Evolutionary conservation across 2,113 vertebrate genomes (phyloP).

Genomic region (Calidris pugnax): DNA sequence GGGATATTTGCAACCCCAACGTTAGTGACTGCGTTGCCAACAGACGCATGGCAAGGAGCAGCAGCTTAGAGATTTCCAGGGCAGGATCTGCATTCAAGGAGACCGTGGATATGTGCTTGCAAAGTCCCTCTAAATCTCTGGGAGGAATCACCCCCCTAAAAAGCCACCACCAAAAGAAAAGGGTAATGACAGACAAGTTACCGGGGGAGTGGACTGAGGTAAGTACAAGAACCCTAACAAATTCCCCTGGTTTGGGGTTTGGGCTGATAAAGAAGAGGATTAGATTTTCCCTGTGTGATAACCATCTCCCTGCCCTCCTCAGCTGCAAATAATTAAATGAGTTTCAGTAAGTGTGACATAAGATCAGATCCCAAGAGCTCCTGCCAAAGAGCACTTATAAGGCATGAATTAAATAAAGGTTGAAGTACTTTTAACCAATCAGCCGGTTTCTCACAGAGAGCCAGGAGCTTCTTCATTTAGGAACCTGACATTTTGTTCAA

Average conservation of each 20-base stretch:
- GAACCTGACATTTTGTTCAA: constrained; percentile 59
- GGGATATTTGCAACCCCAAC: background rate
- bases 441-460: background rate
- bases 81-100: background rate
- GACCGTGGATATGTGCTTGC: background rate
- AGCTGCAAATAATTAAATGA: constrained; percentile 57
- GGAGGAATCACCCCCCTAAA: background rate
- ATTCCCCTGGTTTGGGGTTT: background rate
- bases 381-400: constrained; percentile 61
- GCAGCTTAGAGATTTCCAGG: background rate
- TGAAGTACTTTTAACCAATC: constrained; percentile 64
- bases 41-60: background rate
- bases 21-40: background rate
- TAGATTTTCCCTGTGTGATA: constrained; percentile 41
- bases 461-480: constrained; percentile 57
- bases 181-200: background rate
- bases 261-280: constrained; percentile 12
- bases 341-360: constrained; percentile 52
- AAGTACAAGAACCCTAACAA: background rate
- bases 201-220: background rate
- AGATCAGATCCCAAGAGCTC: constrained; percentile 62
- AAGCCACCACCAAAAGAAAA: background rate
- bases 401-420: constrained; percentile 66
- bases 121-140: background rate
- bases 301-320: constrained; percentile 39